These are phyloP conservation scores for Vidua chalybeata DNA, from an alignment of 2,113 vertebrate genomes.

Conservation along the genomic window DNA sequence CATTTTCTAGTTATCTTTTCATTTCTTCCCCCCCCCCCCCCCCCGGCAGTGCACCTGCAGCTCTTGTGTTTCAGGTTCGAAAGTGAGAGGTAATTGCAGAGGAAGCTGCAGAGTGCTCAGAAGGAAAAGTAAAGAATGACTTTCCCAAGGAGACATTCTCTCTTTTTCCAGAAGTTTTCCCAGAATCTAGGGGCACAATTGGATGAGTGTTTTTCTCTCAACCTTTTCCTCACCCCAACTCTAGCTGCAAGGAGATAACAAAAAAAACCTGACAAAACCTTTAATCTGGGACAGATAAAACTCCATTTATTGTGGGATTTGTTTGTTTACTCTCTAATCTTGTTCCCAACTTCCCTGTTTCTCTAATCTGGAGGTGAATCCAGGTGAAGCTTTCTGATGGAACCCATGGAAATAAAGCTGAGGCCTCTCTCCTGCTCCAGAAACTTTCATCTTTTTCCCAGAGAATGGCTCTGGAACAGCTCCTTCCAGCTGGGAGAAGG, in stretches of 20 bases:
- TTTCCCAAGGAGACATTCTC: background rate
- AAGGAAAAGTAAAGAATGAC: fast-evolving
- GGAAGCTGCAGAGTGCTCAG: background rate
- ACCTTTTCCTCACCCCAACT: background rate
- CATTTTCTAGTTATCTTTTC: background rate
- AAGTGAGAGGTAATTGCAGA: background rate
- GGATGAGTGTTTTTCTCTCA: background rate
- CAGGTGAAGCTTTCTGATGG: background rate
- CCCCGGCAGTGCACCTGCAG: too few relatives aligned
- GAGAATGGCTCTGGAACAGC: background rate
- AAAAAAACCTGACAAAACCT: background rate
- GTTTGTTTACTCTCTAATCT: background rate
- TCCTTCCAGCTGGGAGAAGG: background rate
- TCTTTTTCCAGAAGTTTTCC: background rate
- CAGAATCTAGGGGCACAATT: background rate
- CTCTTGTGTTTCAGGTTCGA: background rate
- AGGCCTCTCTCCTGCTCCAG: background rate
- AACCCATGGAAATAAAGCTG: background rate
- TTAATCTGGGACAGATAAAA: background rate
- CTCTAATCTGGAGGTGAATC: background rate
- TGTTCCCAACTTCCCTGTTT: background rate
- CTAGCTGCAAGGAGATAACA: background rate
- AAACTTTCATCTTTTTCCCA: background rate
- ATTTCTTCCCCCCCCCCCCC: fast-evolving
- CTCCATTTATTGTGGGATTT: background rate